These are phyloP conservation scores for Agrochola macilenta DNA, from an alignment of 2,888 invertebrate genomes.

Conservation along the genomic window DNA sequence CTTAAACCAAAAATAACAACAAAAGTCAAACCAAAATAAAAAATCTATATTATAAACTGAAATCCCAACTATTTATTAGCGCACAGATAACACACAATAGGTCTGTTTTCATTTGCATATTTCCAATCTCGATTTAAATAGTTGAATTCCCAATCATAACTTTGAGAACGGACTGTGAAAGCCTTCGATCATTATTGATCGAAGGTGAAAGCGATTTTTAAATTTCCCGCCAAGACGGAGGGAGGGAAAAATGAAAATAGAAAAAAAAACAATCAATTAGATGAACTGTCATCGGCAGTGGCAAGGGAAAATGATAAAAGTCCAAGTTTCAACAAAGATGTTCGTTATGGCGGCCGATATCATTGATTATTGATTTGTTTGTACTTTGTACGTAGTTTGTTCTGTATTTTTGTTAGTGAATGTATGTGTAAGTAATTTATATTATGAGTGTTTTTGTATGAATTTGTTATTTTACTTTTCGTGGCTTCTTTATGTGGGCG, in stretches of 20 bases:
- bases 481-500: not conserved
- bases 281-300: conserved; percentile 85
- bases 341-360: conserved; percentile 65
- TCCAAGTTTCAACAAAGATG: conserved; percentile 70
- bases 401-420: conserved; percentile 37
- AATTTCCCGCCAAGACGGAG: conserved; percentile 74
- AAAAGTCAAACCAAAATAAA: not conserved
- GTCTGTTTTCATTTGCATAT: conserved; percentile 74
- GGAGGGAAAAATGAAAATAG: conserved; percentile 63
- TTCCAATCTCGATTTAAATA: conserved; percentile 77
- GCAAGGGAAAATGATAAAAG: conserved; percentile 75
- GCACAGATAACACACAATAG: conserved; percentile 53
- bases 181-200: too few relatives aligned
- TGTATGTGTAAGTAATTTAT: conserved; percentile 30
- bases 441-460: not conserved
- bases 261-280: conserved; percentile 88
- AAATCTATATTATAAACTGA: conserved; percentile 4
- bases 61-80: conserved; percentile 51
- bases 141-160: conserved; percentile 82
- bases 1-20: not conserved
- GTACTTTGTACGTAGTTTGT: conserved; percentile 43
- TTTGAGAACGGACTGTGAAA: conserved; percentile 69
- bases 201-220: conserved; percentile 74
- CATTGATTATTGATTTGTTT: conserved; percentile 64
- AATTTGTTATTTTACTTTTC: not conserved